A percentile compares a stretch with the other conserved stretches of the same genome.
Evolutionary conservation across 2,888 invertebrate genomes (phyloP).

Genomic region (Adelognathus sp.): DNA sequence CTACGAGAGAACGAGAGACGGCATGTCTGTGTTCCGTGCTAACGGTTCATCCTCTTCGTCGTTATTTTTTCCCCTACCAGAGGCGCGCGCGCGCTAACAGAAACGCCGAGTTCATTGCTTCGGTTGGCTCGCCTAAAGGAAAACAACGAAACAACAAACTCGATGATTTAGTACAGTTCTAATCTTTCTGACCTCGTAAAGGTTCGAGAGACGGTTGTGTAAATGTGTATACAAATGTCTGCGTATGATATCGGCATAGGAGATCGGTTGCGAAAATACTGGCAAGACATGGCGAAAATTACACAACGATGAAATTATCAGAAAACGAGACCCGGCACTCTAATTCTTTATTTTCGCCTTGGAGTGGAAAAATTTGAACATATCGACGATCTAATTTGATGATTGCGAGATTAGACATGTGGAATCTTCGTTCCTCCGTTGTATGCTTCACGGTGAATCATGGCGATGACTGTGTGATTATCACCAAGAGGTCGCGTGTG

Average conservation of each 20-base stretch:
- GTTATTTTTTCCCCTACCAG: constrained; percentile 46
- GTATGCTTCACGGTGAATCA: constrained; percentile 21
- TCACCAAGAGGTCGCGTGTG: constrained; percentile 10
- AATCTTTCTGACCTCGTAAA: constrained; percentile 59
- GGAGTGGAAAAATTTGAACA: too few species aligned
- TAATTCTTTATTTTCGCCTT: not conserved
- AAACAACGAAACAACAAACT: constrained; percentile 38
- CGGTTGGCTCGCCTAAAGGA: constrained; percentile 50
- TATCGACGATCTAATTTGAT: not conserved
- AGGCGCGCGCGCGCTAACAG: constrained; percentile 6
- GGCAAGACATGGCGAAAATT: not conserved
- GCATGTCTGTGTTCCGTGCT: constrained; percentile 46
- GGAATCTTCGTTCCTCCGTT: not conserved
- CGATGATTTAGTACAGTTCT: constrained; percentile 59
- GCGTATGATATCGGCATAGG: not conserved
- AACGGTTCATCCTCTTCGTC: constrained; percentile 62
- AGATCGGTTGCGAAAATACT: not conserved
- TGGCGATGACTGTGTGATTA: constrained; percentile 16
- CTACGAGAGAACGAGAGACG: constrained; percentile 31
- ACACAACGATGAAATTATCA: not conserved
- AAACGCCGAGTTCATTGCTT: constrained; percentile 54
- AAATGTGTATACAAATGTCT: not conserved
- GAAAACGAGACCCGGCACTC: not conserved
- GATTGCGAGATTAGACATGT: not conserved
- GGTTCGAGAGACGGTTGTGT: constrained; percentile 66